phyloP scores from a whole-genome alignment of 2,888 invertebrate genomes.

The Deroplatys truncata region DNA sequence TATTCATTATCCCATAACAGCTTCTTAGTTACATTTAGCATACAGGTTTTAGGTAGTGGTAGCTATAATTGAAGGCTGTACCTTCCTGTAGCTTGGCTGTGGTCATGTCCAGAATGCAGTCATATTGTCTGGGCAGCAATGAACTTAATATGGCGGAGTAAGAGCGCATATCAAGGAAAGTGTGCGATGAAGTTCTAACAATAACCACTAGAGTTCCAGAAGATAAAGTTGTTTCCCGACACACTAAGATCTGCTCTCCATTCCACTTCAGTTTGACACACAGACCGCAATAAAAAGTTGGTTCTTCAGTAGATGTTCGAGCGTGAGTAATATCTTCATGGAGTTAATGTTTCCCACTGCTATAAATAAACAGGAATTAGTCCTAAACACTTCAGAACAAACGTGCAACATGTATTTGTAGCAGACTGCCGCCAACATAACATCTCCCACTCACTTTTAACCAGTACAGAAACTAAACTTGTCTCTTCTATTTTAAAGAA shows the following conservation, averaged over 20 bases:
- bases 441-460: neutral
- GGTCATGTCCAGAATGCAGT: too few relatives aligned
- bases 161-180: neutral
- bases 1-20: too few relatives aligned
- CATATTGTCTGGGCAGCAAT: too few relatives aligned
- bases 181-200: neutral
- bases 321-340: conserved; percentile 1
- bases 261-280: neutral
- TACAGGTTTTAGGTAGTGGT: too few relatives aligned
- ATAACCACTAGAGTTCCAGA: neutral
- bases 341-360: neutral
- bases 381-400: conserved; percentile 10
- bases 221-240: neutral
- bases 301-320: neutral
- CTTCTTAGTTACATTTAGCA: too few relatives aligned
- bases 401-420: conserved; percentile 4
- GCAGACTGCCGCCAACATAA: neutral
- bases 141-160: too few relatives aligned
- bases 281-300: neutral
- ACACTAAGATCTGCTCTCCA: neutral
- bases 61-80: too few relatives aligned
- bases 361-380: conserved; percentile 4
- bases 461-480: neutral
- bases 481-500: neutral
- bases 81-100: too few relatives aligned